Evolutionary conservation across 2,888 invertebrate species (phyloP).

Genomic region (Physocephala rufipes): DNA sequence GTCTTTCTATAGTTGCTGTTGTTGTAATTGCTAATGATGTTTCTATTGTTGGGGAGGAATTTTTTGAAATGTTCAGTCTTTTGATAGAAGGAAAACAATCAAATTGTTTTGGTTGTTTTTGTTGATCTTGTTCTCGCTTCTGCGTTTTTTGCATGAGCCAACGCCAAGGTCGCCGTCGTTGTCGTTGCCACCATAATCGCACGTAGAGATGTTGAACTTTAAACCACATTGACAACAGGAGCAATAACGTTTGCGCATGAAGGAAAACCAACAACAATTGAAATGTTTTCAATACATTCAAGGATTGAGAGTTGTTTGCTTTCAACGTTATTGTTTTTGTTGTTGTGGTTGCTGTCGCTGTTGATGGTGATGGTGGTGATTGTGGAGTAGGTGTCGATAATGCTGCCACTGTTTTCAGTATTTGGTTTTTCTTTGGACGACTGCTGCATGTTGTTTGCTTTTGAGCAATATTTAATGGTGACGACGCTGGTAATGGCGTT

Average conservation of each 20-base stretch:
- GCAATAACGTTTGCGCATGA: conserved; percentile 44
- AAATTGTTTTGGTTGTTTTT: conserved; percentile 9
- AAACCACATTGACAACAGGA: too few relatives aligned
- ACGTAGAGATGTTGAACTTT: too few relatives aligned
- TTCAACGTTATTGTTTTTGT: conserved; percentile 38
- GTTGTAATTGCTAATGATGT: background rate
- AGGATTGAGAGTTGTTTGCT: conserved; percentile 30
- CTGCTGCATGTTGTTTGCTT: background rate
- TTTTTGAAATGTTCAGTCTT: conserved; percentile 31
- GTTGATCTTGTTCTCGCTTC: conserved; percentile 1
- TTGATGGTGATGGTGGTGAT: conserved; percentile 29
- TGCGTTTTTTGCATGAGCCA: background rate
- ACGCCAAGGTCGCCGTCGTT: conserved; percentile 3
- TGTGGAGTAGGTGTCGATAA: conserved; percentile 22
- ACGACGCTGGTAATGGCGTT: conserved; percentile 30
- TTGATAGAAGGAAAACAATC: background rate
- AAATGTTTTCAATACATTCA: conserved; percentile 46
- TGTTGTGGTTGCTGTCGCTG: conserved; percentile 24
- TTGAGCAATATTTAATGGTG: conserved; percentile 14
- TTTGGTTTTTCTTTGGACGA: conserved; percentile 31
- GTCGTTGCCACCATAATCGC: too few relatives aligned
- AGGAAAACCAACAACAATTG: conserved; percentile 46
- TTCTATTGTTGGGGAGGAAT: conserved; percentile 8
- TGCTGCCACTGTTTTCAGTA: conserved; percentile 37
- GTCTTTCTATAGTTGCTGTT: too few relatives aligned